phyloP scores from a whole-genome alignment of 2,113 vertebrate genomes.

The Suncus etruscus region DNA sequence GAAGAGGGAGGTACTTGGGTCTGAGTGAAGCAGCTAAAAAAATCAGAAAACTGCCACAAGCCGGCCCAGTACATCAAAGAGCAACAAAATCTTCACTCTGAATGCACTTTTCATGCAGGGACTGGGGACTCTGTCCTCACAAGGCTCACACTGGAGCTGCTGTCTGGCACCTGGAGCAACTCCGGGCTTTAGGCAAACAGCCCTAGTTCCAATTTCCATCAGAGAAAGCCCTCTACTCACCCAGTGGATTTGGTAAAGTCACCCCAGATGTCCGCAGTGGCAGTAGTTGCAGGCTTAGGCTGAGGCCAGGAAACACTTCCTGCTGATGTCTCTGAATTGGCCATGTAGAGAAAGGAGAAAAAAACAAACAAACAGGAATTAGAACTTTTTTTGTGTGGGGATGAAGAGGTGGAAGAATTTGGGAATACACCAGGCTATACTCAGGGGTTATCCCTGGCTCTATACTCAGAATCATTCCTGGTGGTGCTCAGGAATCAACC shows the following conservation, averaged over 20 bases:
- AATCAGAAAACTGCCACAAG: too few relatives aligned
- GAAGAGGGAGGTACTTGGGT: too few relatives aligned
- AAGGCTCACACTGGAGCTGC: background rate
- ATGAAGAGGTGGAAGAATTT: too few relatives aligned
- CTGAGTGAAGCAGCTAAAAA: too few relatives aligned
- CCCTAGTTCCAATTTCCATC: background rate
- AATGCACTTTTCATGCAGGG: fast-evolving
- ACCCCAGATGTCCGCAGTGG: conserved; percentile 92
- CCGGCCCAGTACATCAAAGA: too few relatives aligned
- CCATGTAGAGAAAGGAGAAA: background rate
- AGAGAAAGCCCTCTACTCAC: conserved; percentile 85
- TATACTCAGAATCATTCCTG: too few relatives aligned
- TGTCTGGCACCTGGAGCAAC: fast-evolving
- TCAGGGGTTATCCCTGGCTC: too few relatives aligned
- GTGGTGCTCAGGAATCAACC: too few relatives aligned
- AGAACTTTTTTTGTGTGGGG: background rate
- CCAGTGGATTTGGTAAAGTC: conserved; percentile 95
- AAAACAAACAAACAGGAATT: conserved; percentile 40
- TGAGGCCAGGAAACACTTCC: conserved; percentile 84
- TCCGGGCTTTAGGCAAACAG: background rate
- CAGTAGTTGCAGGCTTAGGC: conserved; percentile 74
- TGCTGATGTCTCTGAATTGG: background rate
- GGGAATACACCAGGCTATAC: too few relatives aligned
- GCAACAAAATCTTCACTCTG: too few relatives aligned
- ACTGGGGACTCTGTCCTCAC: background rate